These are phyloP conservation scores for Elaphurus davidianus DNA, from an alignment of 2,113 vertebrate species.

Conservation along the genomic window DNA sequence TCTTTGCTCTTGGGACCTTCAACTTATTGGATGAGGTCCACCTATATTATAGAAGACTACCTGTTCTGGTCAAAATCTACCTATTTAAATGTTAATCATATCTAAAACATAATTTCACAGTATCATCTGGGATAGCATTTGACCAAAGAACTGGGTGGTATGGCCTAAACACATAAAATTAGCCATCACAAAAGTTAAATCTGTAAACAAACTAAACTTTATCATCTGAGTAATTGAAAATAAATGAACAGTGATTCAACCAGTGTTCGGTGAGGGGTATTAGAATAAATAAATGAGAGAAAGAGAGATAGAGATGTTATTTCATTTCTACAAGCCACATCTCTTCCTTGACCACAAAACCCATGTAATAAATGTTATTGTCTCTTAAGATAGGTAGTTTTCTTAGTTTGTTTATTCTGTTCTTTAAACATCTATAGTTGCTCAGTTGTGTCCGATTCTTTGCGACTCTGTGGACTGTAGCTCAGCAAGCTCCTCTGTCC, in stretches of 20 bases:
- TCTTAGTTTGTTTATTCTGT: neutral
- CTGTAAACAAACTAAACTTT: neutral
- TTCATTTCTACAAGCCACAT: neutral
- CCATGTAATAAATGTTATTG: neutral
- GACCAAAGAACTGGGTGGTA: neutral
- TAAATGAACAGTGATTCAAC: neutral
- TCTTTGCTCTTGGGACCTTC: neutral
- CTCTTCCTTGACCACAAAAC: neutral
- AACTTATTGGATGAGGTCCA: neutral
- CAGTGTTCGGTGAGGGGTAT: fast-evolving
- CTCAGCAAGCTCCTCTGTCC: neutral
- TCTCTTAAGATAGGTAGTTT: neutral
- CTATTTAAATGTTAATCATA: neutral
- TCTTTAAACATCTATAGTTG: neutral
- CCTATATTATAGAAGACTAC: neutral
- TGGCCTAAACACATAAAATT: neutral
- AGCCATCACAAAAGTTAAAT: neutral
- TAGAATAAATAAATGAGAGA: neutral
- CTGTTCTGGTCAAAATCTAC: neutral
- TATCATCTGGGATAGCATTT: neutral
- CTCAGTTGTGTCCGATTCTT: neutral
- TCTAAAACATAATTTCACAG: neutral
- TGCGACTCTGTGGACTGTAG: neutral
- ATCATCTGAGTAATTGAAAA: neutral
- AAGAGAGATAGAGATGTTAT: neutral